Base-by-base conservation (phyloP, 2,113 vertebrate genomes). In the Edolisoma coerulescens region DNA sequence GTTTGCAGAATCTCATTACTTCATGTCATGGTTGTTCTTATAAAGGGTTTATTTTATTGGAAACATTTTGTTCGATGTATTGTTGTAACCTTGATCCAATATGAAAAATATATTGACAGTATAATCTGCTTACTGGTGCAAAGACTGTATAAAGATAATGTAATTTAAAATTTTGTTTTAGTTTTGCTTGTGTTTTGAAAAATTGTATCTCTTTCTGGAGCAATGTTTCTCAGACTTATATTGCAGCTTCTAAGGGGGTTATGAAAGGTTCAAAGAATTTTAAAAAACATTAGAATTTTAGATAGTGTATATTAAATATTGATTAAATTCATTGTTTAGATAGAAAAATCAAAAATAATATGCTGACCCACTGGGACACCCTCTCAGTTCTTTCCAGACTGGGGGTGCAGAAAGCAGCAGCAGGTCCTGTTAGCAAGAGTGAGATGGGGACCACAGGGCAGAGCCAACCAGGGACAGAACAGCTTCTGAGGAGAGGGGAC, bases 221-320 rank as follows among this genome's bases (percentile, higher is more conserved):
- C 50, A 94, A 2, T 93, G 44, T 96, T 97, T 97, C 95, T 96
- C 93, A 95, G 77, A 90, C 79, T 88, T 59, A 24, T 20, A 42
- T 39, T 84, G 50, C 30, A 74, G 11, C 54, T 90, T 83, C 50
- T 59, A 44, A 67, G 47, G 63, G 86, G 63, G 33, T 54, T 88
- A 80, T 45, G 50, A 85, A 91, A 76, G 19, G 8, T 73, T 92
- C 82, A 77, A 53, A 95, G 75, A 83, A 17, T 84, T 93, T 65
- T 53, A 9, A 56, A 33, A 95, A 70, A 30, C n/a, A 74, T 77
- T 23, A 65, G 32, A 92, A 80, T 80, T 90, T 80, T 65, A 77
- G 26, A 42, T 69, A 15, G 4, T 50, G 24, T 49, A 12, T 61
- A 49, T 91, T 83, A 86, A 95, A 77, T 77, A 80, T 90, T 76